These are phyloP conservation scores for Allygus modestus DNA, from an alignment of 2,888 invertebrate species.

Conservation along the genomic window DNA sequence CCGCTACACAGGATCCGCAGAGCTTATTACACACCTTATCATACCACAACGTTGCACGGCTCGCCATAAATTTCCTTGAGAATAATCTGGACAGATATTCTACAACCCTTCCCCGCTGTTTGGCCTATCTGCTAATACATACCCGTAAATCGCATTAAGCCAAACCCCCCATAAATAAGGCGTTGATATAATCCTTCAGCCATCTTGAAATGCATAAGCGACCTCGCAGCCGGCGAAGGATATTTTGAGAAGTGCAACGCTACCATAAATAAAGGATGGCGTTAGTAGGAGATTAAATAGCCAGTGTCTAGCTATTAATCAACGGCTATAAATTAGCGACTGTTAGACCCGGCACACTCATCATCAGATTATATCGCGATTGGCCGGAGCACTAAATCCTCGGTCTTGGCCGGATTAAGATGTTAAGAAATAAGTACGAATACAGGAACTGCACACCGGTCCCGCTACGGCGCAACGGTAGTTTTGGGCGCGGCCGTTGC, in stretches of 20 bases:
- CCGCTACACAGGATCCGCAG: neutral
- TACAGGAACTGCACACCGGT: conserved; percentile 21
- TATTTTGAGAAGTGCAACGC: conserved; percentile 55
- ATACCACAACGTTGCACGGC: neutral
- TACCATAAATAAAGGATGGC: conserved; percentile 56
- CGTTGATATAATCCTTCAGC: conserved; percentile 55
- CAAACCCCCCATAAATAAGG: conserved; percentile 47
- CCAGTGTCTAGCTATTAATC: conserved; percentile 57
- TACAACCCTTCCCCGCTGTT: conserved; percentile 1
- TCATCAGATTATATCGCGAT: conserved; percentile 52
- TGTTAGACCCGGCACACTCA: conserved; percentile 25
- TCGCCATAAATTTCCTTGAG: conserved; percentile 28
- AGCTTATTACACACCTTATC: conserved; percentile 20
- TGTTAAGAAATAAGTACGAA: conserved; percentile 51
- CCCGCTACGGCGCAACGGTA: neutral
- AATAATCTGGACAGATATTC: conserved; percentile 34
- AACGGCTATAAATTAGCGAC: conserved; percentile 46
- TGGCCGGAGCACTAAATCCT: conserved; percentile 31
- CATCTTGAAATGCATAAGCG: conserved; percentile 51
- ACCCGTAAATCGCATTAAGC: conserved; percentile 47
- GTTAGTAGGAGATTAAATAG: conserved; percentile 57
- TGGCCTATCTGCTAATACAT: conserved; percentile 35
- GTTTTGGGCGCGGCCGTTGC: neutral
- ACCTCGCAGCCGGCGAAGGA: conserved; percentile 25
- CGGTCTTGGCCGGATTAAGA: conserved; percentile 45